Evolutionary conservation across 1,140 invertebrate genomes (phyloP), one percentile per base, ranked within the genome.

Genomic region (Pseudomyrmex pallidus): DNA sequence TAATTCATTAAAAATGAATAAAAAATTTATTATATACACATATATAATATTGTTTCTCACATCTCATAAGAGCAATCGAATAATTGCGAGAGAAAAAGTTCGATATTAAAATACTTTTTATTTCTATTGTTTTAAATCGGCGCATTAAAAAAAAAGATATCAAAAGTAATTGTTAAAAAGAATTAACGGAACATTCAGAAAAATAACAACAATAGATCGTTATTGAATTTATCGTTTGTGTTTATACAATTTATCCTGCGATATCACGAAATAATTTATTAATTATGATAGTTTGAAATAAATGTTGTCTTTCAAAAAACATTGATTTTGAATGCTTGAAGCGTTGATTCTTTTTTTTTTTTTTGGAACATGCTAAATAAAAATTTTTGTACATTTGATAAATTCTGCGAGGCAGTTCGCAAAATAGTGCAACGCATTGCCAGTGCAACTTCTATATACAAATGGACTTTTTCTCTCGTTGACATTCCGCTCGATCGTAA

Each of bases 1-100:
- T 74, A 62, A 46, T 61, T 17, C 9, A 35, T 35, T 5, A 35
- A 35, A 35, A 35, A 7, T 35, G 22, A 22, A 62, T 46, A 62
- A 35, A 62, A 35, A 35, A 63, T 74, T n/a, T 44, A 74, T 74
- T 74, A 62, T n/a, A 25, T 20, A 35, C 48, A 35, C 35, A 35
- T 25, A 25, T 25, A 35, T 35, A 22, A 35, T 63, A 74, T 74
- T 74, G 63, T 63, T 62, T 5, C 46, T 50, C 20, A 74, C 20
- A 74, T 74, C 62, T 74, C 22, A 44, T 15, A 15, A 25, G 20
- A 13, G 46, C 17, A 17, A 50, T 74, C 15, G 44, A 17, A 74
- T 63, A 74, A 74, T 74, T 63, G n/a, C 59, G 44, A 20, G 44
- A 13, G 9, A 62, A 22, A 44, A 35, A 7, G 8, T 20, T 20